Evolutionary conservation across 2,797 vertebrate genomes (phyloP).

Genomic region (Helarctos malayanus): DNA sequence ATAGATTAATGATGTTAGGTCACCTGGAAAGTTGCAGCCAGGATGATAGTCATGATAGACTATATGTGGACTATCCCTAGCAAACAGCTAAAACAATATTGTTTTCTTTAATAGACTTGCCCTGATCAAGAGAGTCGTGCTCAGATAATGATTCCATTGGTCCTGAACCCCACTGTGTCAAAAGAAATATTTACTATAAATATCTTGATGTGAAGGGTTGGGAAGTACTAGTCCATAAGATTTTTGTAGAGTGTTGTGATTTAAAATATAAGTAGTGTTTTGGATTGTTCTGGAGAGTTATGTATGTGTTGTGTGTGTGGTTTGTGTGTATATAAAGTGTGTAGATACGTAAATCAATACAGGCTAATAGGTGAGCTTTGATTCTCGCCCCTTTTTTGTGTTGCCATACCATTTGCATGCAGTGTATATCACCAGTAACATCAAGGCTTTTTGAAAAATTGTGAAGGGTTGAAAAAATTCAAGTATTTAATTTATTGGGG

Average conservation of each 20-base stretch:
- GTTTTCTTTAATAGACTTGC: not conserved
- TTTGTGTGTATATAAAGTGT: not conserved
- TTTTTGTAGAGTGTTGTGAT: not conserved
- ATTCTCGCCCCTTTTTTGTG: not conserved
- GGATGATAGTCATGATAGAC: not conserved
- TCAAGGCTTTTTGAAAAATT: not conserved
- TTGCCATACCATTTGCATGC: not conserved
- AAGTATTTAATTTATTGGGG: not conserved
- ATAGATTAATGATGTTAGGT: slow-evolving; percentile 29
- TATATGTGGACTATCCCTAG: not conserved
- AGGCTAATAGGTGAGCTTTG: not conserved
- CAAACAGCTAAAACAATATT: not conserved
- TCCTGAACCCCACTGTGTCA: not conserved
- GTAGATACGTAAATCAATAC: not conserved
- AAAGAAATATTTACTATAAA: slow-evolving; percentile 11
- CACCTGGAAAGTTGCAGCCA: slow-evolving; percentile 27
- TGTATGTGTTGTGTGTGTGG: not conserved
- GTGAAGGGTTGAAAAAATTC: not conserved
- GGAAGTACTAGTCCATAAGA: not conserved
- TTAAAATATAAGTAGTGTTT: slow-evolving; percentile 22
- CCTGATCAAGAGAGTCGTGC: not conserved
- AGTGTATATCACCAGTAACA: not conserved
- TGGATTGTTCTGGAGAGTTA: slow-evolving; percentile 13
- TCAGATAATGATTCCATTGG: not conserved
- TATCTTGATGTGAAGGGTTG: not conserved